Percentiles rank a stretch among this genome's conserved stretches.
Conservation (phyloP, 92 coral and sea anemone genomes). For the Zoanthus solanderi region DNA sequence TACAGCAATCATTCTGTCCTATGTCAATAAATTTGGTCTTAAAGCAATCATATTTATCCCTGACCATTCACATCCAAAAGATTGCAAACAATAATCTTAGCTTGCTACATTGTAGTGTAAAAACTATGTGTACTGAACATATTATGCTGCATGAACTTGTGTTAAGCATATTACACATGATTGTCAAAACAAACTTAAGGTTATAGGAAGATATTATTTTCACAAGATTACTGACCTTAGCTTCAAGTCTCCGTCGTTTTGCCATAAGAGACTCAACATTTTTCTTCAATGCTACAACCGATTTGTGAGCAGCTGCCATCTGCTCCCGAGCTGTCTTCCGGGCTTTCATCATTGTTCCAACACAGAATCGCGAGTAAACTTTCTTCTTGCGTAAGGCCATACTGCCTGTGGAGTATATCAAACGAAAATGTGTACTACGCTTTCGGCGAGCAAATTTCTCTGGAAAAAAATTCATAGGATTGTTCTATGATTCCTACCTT, state of each 20-base stretch:
- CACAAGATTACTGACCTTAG: conserved; percentile 14
- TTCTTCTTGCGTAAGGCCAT: conserved; percentile 5
- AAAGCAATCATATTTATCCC: too few relatives aligned
- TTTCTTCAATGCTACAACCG: conserved; percentile 21
- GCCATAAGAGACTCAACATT: not conserved
- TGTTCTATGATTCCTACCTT: conserved; percentile 42
- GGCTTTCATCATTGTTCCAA: conserved; percentile 25
- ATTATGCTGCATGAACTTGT: not conserved
- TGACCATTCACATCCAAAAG: too few relatives aligned
- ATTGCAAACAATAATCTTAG: too few relatives aligned
- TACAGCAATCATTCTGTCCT: too few relatives aligned
- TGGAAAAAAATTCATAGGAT: conserved; percentile 68
- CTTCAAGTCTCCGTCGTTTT: conserved; percentile 17
- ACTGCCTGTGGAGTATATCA: conserved; percentile 12
- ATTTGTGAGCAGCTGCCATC: conserved; percentile 4
- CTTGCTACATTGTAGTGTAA: too few relatives aligned
- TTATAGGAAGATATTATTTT: not conserved
- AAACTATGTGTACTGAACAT: too few relatives aligned
- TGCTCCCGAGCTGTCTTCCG: not conserved
- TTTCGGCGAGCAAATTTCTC: conserved; percentile 25
- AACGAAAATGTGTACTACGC: conserved; percentile 35
- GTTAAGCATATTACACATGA: conserved; percentile 1
- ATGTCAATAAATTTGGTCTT: too few relatives aligned
- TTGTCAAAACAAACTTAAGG: not conserved
- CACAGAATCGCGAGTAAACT: conserved; percentile 21